Conservation (phyloP, 2,797 vertebrate genomes). For the Chaenodraco wilsoni region DNA sequence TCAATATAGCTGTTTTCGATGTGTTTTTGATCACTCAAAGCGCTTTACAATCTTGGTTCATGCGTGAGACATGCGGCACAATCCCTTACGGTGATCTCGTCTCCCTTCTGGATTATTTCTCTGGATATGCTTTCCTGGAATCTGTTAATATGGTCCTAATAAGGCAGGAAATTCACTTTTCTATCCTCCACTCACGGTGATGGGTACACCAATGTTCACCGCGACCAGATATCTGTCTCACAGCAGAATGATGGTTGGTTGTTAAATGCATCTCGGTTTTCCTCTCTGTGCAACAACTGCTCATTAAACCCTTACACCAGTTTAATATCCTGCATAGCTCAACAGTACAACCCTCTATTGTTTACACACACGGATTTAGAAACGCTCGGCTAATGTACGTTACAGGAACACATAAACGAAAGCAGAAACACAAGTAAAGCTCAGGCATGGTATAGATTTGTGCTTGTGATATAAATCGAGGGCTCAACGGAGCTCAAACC, state of each 20-base stretch:
- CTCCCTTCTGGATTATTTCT: slow-evolving; percentile 48
- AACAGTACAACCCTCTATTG: slow-evolving; percentile 11
- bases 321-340: slow-evolving; percentile 24
- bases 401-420: slow-evolving; percentile 38
- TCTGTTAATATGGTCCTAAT: slow-evolving; percentile 45
- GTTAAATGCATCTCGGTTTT: slow-evolving; percentile 9
- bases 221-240: slow-evolving; percentile 4
- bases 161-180: slow-evolving; percentile 61
- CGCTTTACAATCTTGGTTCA: neutral
- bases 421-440: slow-evolving; percentile 32
- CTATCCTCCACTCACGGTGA: slow-evolving; percentile 32
- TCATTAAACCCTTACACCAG: slow-evolving; percentile 34
- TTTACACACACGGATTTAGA: slow-evolving; percentile 10
- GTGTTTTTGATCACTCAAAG: slow-evolving; percentile 35
- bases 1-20: slow-evolving; percentile 31
- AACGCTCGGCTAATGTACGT: slow-evolving; percentile 11
- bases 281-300: slow-evolving; percentile 28
- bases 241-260: slow-evolving; percentile 4
- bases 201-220: slow-evolving; percentile 21
- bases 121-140: slow-evolving; percentile 46
- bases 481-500: slow-evolving; percentile 53
- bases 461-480: slow-evolving; percentile 47
- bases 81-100: slow-evolving; percentile 26
- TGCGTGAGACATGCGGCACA: slow-evolving; percentile 8
- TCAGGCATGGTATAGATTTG: slow-evolving; percentile 33